A percentile compares a stretch with the other conserved stretches of the same genome.
These are phyloP conservation scores for Chaenogobius annularis DNA, from an alignment of 2,113 vertebrate genomes.

Conservation along the genomic window DNA sequence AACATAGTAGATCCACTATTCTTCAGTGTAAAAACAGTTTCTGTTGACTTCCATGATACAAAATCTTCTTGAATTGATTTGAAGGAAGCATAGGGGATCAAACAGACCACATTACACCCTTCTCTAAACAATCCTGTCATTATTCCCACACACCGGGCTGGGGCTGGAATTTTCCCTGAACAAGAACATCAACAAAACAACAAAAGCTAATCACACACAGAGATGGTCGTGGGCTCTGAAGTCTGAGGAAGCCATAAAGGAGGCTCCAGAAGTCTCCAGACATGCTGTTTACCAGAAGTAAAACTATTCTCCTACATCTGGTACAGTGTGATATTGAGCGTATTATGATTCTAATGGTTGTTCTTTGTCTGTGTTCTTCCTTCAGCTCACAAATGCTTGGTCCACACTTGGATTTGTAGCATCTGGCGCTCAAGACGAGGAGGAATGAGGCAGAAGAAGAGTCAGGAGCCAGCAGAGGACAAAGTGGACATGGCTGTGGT, in stretches of 20 bases:
- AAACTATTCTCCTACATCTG: neutral
- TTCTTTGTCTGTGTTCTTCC: conserved; percentile 31
- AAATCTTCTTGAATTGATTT: conserved; percentile 3
- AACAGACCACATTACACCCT: neutral
- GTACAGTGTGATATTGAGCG: neutral
- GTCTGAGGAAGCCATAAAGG: neutral
- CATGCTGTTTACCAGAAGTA: neutral
- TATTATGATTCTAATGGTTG: neutral
- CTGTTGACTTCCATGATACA: neutral
- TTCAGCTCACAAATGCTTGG: conserved; percentile 50
- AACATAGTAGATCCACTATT: neutral
- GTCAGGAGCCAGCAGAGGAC: conserved; percentile 29
- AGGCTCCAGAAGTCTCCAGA: conserved; percentile 2
- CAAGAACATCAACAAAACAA: conserved; percentile 63
- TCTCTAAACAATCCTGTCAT: conserved; percentile 65
- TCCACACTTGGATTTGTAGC: conserved; percentile 44
- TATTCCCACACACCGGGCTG: conserved; percentile 63
- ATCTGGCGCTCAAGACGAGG: conserved; percentile 45
- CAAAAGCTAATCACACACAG: conserved; percentile 57
- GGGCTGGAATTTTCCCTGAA: conserved; percentile 66
- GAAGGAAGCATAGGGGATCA: conserved; percentile 8
- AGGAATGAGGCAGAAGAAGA: conserved; percentile 10
- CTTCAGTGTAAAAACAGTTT: neutral
- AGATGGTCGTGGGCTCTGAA: conserved; percentile 15
- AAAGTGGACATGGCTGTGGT: conserved; percentile 63